Conservation (phyloP, 2,888 invertebrate genomes). For the Nemurella pictetii region DNA sequence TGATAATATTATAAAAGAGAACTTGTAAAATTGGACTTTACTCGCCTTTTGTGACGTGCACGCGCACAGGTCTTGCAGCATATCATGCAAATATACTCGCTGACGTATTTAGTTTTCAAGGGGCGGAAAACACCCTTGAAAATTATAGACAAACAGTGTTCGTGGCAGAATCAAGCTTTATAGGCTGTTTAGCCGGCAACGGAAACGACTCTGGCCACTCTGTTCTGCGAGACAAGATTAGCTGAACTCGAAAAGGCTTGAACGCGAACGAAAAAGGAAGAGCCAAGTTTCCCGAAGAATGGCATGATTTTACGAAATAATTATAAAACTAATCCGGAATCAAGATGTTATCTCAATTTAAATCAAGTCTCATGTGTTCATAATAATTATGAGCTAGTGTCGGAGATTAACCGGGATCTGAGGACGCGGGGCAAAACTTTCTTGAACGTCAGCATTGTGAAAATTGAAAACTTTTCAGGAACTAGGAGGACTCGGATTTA, state of each 20-base stretch:
- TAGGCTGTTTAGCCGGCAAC: neutral
- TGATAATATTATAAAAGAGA: conserved; percentile 31
- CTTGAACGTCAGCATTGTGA: conserved; percentile 28
- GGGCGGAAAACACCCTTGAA: neutral
- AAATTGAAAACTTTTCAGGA: conserved; percentile 36
- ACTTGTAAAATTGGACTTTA: conserved; percentile 34
- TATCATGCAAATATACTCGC: conserved; percentile 35
- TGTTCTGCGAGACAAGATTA: neutral
- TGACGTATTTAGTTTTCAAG: conserved; percentile 33
- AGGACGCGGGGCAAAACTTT: conserved; percentile 12
- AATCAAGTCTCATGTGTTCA: conserved; percentile 10
- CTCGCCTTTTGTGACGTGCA: conserved; percentile 35
- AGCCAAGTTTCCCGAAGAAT: neutral
- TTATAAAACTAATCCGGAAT: conserved; percentile 14
- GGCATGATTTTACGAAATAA: neutral
- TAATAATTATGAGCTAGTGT: conserved; percentile 22
- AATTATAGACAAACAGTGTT: conserved; percentile 23
- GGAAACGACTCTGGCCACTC: neutral
- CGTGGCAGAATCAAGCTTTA: neutral
- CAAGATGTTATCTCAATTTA: conserved; percentile 10
- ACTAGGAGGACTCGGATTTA: conserved; percentile 18
- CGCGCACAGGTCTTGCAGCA: conserved; percentile 29
- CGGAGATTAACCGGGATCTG: conserved; percentile 2
- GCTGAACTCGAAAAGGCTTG: neutral
- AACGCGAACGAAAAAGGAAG: neutral